These are phyloP conservation scores for Dryobates pubescens DNA, from an alignment of 2,797 vertebrate genomes.

Conservation along the genomic window DNA sequence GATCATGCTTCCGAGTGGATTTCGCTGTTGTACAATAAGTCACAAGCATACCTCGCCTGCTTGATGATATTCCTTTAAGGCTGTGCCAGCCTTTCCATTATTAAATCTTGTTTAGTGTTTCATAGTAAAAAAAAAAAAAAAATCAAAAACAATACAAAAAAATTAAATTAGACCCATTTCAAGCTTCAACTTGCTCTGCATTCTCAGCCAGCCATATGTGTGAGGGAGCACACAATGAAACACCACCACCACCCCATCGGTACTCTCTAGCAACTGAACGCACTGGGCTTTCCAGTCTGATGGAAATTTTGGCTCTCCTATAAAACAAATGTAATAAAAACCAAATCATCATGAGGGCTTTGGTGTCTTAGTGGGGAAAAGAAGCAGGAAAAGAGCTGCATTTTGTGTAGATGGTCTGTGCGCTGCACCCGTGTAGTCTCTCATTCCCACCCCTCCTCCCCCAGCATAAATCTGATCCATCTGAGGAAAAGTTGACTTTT, in stretches of 20 bases:
- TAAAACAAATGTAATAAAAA: fast-evolving
- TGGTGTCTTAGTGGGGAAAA: not conserved
- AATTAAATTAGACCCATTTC: not conserved
- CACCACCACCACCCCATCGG: not conserved
- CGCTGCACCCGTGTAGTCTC: not conserved
- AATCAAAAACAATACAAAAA: not conserved
- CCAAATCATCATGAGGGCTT: not conserved
- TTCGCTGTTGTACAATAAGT: constrained; percentile 64
- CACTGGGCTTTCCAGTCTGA: not conserved
- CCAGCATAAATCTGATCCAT: not conserved
- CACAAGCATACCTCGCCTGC: constrained; percentile 55
- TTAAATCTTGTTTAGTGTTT: constrained; percentile 67
- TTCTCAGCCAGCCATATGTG: constrained; percentile 56
- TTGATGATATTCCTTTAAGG: constrained; percentile 67
- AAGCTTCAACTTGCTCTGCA: constrained; percentile 52
- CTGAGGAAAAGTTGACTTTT: not conserved
- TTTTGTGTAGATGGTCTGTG: not conserved
- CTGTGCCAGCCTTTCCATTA: constrained; percentile 70
- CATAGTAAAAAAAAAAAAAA: constrained; percentile 47
- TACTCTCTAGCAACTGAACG: not conserved
- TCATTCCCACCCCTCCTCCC: too few relatives aligned
- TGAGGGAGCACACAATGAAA: constrained; percentile 41
- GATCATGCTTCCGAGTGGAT: constrained; percentile 60
- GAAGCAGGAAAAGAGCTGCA: not conserved
- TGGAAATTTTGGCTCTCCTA: not conserved